Evolutionary conservation across 2,888 invertebrate genomes (phyloP).

Genomic region (Xestia c-nigrum): DNA sequence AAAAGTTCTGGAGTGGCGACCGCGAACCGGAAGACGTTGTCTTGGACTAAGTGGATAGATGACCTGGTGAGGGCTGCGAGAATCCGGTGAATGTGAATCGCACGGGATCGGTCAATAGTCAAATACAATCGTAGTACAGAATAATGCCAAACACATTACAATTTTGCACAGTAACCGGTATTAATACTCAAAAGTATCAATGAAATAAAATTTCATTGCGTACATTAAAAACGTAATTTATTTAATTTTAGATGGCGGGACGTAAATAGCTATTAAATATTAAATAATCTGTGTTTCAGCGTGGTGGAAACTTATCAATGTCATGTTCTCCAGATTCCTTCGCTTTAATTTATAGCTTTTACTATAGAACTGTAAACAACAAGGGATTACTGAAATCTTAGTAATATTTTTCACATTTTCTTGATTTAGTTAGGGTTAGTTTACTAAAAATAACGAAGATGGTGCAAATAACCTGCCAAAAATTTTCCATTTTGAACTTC

Average conservation of each 20-base stretch:
- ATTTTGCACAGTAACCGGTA: background rate
- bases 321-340: constrained; percentile 30
- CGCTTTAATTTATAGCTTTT: constrained; percentile 21
- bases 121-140: background rate
- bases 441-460: background rate
- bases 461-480: background rate
- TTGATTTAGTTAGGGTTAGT: background rate
- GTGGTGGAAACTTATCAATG: constrained; percentile 29
- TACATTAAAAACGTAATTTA: background rate
- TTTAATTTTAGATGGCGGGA: constrained; percentile 21
- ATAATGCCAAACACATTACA: background rate
- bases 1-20: too few relatives aligned
- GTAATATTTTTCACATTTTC: background rate
- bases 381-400: background rate
- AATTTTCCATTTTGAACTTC: background rate
- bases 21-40: too few relatives aligned
- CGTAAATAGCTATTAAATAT: constrained; percentile 31
- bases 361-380: constrained; percentile 43
- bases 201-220: constrained; percentile 18
- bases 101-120: background rate
- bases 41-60: too few relatives aligned
- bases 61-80: too few relatives aligned
- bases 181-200: constrained; percentile 25
- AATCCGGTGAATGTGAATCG: too few relatives aligned
- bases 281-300: constrained; percentile 26